Base-by-base conservation (phyloP, 2,888 invertebrate species). In the Tetheella fluctuosa region DNA sequence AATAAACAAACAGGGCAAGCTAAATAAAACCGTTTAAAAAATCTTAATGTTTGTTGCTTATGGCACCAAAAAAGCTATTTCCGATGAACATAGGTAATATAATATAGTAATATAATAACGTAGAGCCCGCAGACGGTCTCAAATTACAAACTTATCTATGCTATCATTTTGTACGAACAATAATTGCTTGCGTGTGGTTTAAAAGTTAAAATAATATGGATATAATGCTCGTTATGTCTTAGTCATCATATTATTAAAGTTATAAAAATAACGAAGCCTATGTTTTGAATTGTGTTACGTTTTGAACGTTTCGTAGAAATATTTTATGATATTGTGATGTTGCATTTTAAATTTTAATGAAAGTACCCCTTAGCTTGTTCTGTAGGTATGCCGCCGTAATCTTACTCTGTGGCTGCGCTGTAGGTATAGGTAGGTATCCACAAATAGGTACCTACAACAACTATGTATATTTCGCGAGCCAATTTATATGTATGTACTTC, bases 111-210 rank as follows among this genome's bases (percentile, higher is more conserved):
- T 74, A 76, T 77, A 74, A 76, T 76, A 72, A 73, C 68, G 61
- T 56, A 52, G 60, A 61, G 52, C 56, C 64, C 66, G 59, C 59
- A 75, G 75, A 77, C 73, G 73, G 70, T 75, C 78, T 78, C 78
- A 80, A 84, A 85, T 86, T 85, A 84, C 80, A 84, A 77, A 77
- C 76, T 77, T 86, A 86, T 80, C 83, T 84, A 84, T 78, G 77
- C 82, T 83, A 84, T 86, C 83, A 86, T 88, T 79, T 84, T 79
- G 77, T 83, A 79, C 79, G 76, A 74, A 73, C 68, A 76, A 82
- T 89, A 88, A 89, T 89, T 89, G 88, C 78, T 71, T 79, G 76
- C 81, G 84, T 84, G 83, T 79, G 69, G 72, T 76, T 80, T 80
- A 78, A 83, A 80, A 76, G 79, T 85, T 79, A 80, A 84, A 79